phyloP scores from a whole-genome alignment of 2,797 vertebrate species.

The Danio aesculapii region DNA sequence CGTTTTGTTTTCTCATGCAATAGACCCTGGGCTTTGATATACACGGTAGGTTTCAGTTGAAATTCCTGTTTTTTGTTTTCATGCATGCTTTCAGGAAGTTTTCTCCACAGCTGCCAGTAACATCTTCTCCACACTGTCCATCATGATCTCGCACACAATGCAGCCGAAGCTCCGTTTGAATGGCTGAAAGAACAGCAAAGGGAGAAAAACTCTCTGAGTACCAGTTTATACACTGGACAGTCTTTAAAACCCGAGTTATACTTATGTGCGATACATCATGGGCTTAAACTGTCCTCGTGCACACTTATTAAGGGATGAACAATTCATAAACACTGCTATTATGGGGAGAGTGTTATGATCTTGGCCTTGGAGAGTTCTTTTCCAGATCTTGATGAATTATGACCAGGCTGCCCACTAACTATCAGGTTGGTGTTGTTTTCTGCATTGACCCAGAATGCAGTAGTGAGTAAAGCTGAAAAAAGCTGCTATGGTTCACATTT shows the following conservation, averaged over 20 bases:
- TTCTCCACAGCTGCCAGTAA: conserved; percentile 40
- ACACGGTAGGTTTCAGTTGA: conserved; percentile 47
- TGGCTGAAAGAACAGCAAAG: conserved; percentile 7
- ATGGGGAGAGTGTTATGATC: conserved; percentile 56
- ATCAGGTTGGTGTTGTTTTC: conserved; percentile 52
- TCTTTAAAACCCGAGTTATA: conserved; percentile 31
- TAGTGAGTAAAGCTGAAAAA: conserved; percentile 28
- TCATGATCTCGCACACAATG: not conserved
- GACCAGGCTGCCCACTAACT: conserved; percentile 57
- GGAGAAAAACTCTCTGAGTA: not conserved
- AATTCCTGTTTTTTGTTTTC: conserved; percentile 57
- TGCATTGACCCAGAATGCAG: conserved; percentile 52
- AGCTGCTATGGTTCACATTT: conserved; percentile 24
- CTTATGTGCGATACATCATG: conserved; percentile 40
- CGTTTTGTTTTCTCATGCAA: conserved; percentile 45
- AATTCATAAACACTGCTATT: conserved; percentile 66
- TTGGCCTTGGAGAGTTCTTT: conserved; percentile 60
- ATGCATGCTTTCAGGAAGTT: conserved; percentile 25
- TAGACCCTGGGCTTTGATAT: conserved; percentile 55
- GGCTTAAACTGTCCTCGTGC: conserved; percentile 39
- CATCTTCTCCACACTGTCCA: conserved; percentile 14
- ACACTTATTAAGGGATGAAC: conserved; percentile 61
- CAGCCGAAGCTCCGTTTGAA: conserved; percentile 1
- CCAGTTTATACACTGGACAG: conserved; percentile 2
- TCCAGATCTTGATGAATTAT: conserved; percentile 65